These are phyloP conservation scores for Valencia hispanica DNA, from an alignment of 2,797 vertebrate species.

Conservation along the genomic window DNA sequence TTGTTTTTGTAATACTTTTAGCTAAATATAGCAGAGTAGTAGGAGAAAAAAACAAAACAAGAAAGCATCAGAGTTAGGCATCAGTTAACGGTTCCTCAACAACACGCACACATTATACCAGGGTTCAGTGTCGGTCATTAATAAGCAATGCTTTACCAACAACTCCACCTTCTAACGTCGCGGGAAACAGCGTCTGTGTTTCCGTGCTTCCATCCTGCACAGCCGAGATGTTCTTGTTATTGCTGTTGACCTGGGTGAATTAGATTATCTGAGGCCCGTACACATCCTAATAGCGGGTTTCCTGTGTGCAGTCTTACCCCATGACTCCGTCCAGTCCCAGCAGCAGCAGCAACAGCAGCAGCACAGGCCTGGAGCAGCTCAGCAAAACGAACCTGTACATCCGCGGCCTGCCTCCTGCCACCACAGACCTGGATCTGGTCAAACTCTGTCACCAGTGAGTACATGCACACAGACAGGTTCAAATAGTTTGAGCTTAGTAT, in stretches of 20 bases:
- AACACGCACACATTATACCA: conserved; percentile 4
- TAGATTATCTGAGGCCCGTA: conserved; percentile 71
- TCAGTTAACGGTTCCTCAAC: not conserved
- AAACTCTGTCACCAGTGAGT: conserved; percentile 99
- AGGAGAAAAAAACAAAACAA: not conserved
- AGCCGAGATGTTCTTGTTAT: conserved; percentile 53
- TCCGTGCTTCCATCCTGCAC: conserved; percentile 15
- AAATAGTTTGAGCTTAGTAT: not conserved
- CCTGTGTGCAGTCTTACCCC: conserved; percentile 91
- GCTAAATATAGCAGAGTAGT: not conserved
- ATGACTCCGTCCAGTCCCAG: conserved; percentile 99
- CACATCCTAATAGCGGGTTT: conserved; percentile 80
- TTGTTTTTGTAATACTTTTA: not conserved
- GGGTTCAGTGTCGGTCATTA: conserved; percentile 14
- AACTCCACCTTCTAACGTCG: not conserved
- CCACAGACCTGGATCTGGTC: conserved; percentile 98
- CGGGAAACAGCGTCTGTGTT: conserved; percentile 1
- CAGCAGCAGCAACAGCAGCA: conserved; percentile 95
- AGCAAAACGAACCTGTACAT: conserved; percentile 99
- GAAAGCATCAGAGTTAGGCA: not conserved
- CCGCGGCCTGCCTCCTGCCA: conserved; percentile 94
- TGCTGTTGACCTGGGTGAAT: conserved; percentile 54
- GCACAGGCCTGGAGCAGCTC: conserved; percentile 98
- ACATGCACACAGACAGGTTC: conserved; percentile 20
- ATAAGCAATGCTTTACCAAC: not conserved